These are phyloP conservation scores for Drosophila orena DNA, from an alignment of 1,140 invertebrate genomes.

Conservation along the genomic window DNA sequence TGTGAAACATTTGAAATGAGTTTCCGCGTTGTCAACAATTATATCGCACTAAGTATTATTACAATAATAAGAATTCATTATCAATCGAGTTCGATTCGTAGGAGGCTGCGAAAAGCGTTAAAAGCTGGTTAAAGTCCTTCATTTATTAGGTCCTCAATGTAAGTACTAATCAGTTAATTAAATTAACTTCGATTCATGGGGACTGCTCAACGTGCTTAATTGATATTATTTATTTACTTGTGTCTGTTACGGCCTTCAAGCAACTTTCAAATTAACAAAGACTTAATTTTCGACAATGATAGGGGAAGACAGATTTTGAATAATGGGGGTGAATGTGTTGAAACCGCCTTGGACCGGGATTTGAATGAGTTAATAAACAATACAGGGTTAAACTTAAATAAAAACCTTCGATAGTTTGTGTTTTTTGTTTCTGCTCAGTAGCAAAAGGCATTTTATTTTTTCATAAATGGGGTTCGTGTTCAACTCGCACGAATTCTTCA, in stretches of 20 bases:
- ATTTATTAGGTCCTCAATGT: constrained; percentile 25
- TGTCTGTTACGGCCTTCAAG: constrained; percentile 35
- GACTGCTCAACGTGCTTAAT: constrained; percentile 57
- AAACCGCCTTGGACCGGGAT: constrained; percentile 67
- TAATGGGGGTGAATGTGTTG: constrained; percentile 33
- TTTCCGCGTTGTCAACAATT: constrained; percentile 63
- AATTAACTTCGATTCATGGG: constrained; percentile 65
- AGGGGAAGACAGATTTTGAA: constrained; percentile 1
- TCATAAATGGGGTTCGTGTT: constrained; percentile 44
- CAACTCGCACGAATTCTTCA: constrained; percentile 42
- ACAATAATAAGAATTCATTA: constrained; percentile 47
- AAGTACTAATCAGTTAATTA: constrained; percentile 64
- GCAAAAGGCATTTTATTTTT: constrained; percentile 75
- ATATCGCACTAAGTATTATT: constrained; percentile 41
- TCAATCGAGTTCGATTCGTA: constrained; percentile 41
- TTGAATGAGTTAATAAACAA: constrained; percentile 10
- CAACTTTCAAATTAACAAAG: constrained; percentile 68
- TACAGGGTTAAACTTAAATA: constrained; percentile 1
- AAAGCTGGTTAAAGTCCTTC: constrained; percentile 37
- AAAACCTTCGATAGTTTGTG: constrained; percentile 22
- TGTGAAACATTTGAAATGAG: constrained; percentile 71
- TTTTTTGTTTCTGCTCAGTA: constrained; percentile 60
- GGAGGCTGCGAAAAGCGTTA: constrained; percentile 51
- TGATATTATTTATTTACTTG: constrained; percentile 47
- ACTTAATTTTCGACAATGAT: not conserved